Evolutionary conservation across 2,888 invertebrate species (phyloP).

Genomic region (Chaetogeoica ovagalla): DNA sequence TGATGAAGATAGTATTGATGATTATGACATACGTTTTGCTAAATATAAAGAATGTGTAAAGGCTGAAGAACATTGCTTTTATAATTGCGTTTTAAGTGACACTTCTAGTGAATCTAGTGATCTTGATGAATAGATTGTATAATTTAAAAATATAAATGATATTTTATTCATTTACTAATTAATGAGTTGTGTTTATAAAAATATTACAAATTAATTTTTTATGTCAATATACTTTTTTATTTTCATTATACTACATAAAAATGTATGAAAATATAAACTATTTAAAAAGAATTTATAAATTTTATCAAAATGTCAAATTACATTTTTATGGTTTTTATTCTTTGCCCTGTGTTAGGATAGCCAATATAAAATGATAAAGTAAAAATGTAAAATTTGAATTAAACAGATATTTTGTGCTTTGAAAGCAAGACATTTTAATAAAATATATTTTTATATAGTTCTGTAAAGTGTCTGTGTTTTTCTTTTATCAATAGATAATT

Average conservation of each 20-base stretch:
- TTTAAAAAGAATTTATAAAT: background rate
- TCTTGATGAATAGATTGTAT: constrained; percentile 10
- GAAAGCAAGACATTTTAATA: too few relatives aligned
- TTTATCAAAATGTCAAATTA: background rate
- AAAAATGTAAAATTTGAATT: too few relatives aligned
- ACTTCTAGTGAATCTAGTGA: constrained; percentile 11
- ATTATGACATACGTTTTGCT: constrained; percentile 28
- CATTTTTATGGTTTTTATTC: background rate
- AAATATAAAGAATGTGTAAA: constrained; percentile 44
- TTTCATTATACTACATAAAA: background rate
- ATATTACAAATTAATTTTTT: background rate
- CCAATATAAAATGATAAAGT: too few relatives aligned
- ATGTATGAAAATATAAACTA: background rate
- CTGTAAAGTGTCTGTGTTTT: too few relatives aligned
- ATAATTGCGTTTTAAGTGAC: constrained; percentile 11
- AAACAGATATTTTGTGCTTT: too few relatives aligned
- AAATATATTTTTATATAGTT: too few relatives aligned
- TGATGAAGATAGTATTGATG: background rate
- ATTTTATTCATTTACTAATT: background rate
- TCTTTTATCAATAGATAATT: too few relatives aligned
- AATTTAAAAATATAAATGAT: background rate
- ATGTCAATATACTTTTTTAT: background rate
- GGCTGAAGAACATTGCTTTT: constrained; percentile 35
- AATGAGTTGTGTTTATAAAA: background rate
- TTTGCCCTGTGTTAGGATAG: too few relatives aligned